Evolutionary conservation across 1,140 invertebrate genomes (phyloP).

Genomic region (Aphidius gifuensis): DNA sequence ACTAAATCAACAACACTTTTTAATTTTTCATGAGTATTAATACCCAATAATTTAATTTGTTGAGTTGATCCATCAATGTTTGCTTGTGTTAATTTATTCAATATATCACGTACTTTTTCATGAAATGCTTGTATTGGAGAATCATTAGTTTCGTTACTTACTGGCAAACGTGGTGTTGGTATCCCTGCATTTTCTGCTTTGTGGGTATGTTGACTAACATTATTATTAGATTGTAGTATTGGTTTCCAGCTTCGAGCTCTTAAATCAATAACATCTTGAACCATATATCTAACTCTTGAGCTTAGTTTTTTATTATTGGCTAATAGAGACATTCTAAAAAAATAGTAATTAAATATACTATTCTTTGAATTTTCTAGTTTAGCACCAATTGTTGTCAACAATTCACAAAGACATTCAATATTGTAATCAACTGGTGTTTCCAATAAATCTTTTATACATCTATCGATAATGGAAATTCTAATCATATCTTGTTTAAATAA

Average conservation of each 20-base stretch:
- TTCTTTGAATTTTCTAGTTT: constrained; percentile 67
- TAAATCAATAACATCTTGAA: constrained; percentile 92
- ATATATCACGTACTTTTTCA: constrained; percentile 79
- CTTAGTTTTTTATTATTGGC: constrained; percentile 56
- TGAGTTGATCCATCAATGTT: constrained; percentile 80
- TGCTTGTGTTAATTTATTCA: constrained; percentile 94
- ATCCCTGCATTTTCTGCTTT: too few relatives aligned
- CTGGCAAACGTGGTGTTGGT: constrained; percentile 53
- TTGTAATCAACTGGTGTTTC: too few relatives aligned
- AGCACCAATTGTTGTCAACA: constrained; percentile 65
- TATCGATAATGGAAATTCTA: too few relatives aligned
- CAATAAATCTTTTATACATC: too few relatives aligned
- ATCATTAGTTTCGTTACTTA: constrained; percentile 56
- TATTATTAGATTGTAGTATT: too few relatives aligned
- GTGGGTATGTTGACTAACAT: constrained; percentile 10
- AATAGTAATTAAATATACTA: constrained; percentile 49
- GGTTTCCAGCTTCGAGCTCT: constrained; percentile 81
- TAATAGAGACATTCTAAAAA: constrained; percentile 68
- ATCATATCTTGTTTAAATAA: too few relatives aligned
- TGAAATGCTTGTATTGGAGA: constrained; percentile 71
- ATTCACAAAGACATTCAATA: too few relatives aligned
- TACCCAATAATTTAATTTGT: constrained; percentile 72
- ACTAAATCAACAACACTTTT: constrained; percentile 84
- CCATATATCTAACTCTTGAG: constrained; percentile 85
- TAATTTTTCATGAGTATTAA: constrained; percentile 77